phyloP scores from a whole-genome alignment of 2,113 vertebrate genomes.

The Cebidichthys violaceus region DNA sequence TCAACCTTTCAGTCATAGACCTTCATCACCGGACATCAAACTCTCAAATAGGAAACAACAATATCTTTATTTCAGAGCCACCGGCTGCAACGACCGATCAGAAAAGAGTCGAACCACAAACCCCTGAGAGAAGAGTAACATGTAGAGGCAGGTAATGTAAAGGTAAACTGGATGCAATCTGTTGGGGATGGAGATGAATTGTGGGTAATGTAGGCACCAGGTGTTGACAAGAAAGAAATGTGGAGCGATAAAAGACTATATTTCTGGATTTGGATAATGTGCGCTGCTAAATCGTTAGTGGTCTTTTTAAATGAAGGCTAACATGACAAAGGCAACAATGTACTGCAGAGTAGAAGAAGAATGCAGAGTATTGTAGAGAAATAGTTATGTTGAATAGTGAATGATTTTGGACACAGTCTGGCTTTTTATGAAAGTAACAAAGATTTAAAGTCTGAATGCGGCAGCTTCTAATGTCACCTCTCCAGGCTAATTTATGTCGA shows the following conservation, averaged over 20 bases:
- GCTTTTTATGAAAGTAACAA: constrained; percentile 22
- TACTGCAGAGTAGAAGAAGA: not conserved
- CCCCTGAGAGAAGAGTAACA: no score
- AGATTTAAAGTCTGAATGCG: constrained; percentile 6
- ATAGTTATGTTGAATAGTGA: not conserved
- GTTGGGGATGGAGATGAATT: not conserved
- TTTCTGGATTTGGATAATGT: not conserved
- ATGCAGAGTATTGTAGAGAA: not conserved
- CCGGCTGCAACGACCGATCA: no score
- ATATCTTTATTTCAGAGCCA: no score
- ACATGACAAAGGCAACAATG: not conserved
- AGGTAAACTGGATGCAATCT: not conserved
- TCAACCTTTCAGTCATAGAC: no score
- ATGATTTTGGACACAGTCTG: not conserved
- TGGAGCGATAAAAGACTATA: not conserved
- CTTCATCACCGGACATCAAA: not conserved
- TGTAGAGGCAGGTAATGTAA: no score
- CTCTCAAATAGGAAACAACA: no score
- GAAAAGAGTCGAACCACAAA: no score
- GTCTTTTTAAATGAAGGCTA: not conserved
- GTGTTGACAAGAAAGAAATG: not conserved
- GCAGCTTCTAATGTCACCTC: constrained; percentile 19
- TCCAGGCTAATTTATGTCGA: constrained; percentile 17
- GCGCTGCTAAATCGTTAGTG: not conserved
- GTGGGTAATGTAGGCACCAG: not conserved